Conservation (phyloP, 2,888 invertebrate species). For the Hydraecia micacea region DNA sequence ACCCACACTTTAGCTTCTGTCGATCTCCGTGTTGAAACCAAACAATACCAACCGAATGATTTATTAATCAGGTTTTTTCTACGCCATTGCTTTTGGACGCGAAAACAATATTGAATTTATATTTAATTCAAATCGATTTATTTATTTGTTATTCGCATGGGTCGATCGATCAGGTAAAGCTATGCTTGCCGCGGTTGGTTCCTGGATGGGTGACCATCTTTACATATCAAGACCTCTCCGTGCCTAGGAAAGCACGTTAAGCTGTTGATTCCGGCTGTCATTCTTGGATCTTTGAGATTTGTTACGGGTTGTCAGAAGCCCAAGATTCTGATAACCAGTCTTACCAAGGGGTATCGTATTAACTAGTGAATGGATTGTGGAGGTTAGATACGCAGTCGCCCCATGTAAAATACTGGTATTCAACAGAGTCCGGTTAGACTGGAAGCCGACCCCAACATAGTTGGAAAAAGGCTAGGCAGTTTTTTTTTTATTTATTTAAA, state of each 20-base stretch:
- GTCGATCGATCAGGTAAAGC: background rate
- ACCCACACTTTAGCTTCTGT: constrained; percentile 22
- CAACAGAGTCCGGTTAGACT: background rate
- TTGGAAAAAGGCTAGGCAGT: background rate
- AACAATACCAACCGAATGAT: constrained; percentile 43
- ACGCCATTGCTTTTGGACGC: constrained; percentile 9
- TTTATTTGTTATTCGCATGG: constrained; percentile 22
- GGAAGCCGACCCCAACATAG: background rate
- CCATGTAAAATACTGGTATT: background rate
- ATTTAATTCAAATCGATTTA: constrained; percentile 31
- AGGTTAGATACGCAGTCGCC: no score
- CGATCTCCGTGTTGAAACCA: constrained; percentile 37
- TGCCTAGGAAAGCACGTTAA: no score
- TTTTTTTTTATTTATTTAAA: constrained; percentile 1
- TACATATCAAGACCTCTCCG: background rate
- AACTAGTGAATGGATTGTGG: no score
- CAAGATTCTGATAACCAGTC: background rate
- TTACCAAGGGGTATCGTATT: background rate
- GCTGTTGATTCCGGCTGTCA: no score
- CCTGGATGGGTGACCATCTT: background rate
- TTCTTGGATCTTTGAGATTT: no score
- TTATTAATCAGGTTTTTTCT: constrained; percentile 54
- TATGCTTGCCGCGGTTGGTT: background rate
- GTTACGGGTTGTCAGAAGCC: no score
- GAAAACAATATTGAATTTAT: constrained; percentile 13